A percentile compares a stretch with the other conserved stretches of the same genome.
phyloP scores from a whole-genome alignment of 1,140 invertebrate genomes.

The Aphelenchoides besseyi region DNA sequence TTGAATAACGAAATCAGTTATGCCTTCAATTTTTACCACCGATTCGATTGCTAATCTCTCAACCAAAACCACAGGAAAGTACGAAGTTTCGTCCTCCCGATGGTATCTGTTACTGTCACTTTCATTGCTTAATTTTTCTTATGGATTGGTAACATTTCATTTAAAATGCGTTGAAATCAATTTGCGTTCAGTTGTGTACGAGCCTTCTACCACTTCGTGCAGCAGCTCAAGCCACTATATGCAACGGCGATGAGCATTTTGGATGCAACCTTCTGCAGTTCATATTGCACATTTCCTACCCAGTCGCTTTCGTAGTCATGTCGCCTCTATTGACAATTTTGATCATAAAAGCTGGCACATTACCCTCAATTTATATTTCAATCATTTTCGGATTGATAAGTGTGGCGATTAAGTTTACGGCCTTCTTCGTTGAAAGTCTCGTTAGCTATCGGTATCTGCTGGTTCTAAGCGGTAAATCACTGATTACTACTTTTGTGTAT shows the following conservation, averaged over 20 bases:
- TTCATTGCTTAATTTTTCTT: constrained; percentile 10
- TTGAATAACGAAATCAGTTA: too few relatives aligned
- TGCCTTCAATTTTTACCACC: constrained; percentile 14
- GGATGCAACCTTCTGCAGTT: background rate
- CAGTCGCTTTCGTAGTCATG: background rate
- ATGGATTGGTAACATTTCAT: constrained; percentile 7
- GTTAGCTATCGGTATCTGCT: background rate
- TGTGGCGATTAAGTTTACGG: background rate
- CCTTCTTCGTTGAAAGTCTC: background rate
- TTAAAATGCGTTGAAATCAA: background rate
- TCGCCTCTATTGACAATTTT: background rate
- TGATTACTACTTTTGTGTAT: background rate
- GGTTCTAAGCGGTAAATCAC: background rate
- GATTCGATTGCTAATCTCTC: constrained; percentile 1
- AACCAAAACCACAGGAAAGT: background rate
- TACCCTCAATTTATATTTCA: constrained; percentile 8
- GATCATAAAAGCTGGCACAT: background rate
- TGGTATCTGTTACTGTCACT: constrained; percentile 5
- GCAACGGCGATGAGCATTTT: background rate
- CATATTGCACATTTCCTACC: background rate
- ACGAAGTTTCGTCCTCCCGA: background rate
- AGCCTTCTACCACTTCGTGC: background rate
- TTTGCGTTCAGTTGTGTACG: background rate
- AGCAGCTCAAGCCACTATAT: background rate
- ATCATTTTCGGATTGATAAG: constrained; percentile 10